phyloP scores from a whole-genome alignment of 2,888 invertebrate species.

The Agelastica alni region DNA sequence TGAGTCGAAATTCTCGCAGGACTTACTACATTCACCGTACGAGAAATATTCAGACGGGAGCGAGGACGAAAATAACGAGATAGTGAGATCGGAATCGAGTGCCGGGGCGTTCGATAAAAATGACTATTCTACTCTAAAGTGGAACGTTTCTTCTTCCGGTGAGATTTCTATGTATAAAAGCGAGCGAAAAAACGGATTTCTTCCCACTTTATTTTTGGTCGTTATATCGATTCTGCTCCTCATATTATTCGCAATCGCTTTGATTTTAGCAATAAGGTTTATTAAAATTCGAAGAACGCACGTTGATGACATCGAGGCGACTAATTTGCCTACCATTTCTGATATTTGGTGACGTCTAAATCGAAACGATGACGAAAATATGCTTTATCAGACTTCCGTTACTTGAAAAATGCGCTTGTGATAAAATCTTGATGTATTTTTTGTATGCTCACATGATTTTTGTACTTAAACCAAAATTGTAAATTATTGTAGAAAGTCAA shows the following conservation, averaged over 20 bases:
- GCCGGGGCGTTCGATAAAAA: slow-evolving; percentile 28
- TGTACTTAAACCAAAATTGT: slow-evolving; percentile 41
- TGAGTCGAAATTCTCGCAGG: slow-evolving; percentile 32
- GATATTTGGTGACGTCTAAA: slow-evolving; percentile 74
- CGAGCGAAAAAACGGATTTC: slow-evolving; percentile 42
- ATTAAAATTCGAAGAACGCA: slow-evolving; percentile 47
- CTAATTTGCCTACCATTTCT: slow-evolving; percentile 63
- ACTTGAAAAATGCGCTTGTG: slow-evolving; percentile 42
- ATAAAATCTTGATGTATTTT: slow-evolving; percentile 36
- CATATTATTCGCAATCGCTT: slow-evolving; percentile 57
- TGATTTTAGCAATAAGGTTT: slow-evolving; percentile 56
- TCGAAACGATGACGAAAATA: slow-evolving; percentile 59
- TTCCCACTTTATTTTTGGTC: slow-evolving; percentile 11
- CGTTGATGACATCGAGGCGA: slow-evolving; percentile 64
- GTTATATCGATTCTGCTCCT: too few species aligned
- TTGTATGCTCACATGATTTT: slow-evolving; percentile 45
- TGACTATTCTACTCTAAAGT: slow-evolving; percentile 18
- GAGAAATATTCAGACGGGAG: slow-evolving; percentile 15
- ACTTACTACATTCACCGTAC: slow-evolving; percentile 32
- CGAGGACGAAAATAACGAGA: slow-evolving; percentile 11
- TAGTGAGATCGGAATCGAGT: too few species aligned
- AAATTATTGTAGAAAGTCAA: slow-evolving; percentile 39
- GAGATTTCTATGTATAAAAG: slow-evolving; percentile 49
- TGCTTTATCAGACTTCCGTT: slow-evolving; percentile 49
- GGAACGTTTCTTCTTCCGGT: slow-evolving; percentile 36